Base-by-base conservation (phyloP, 35 echinoderm and acorn worm genomes). In the Lytechinus pictus region DNA sequence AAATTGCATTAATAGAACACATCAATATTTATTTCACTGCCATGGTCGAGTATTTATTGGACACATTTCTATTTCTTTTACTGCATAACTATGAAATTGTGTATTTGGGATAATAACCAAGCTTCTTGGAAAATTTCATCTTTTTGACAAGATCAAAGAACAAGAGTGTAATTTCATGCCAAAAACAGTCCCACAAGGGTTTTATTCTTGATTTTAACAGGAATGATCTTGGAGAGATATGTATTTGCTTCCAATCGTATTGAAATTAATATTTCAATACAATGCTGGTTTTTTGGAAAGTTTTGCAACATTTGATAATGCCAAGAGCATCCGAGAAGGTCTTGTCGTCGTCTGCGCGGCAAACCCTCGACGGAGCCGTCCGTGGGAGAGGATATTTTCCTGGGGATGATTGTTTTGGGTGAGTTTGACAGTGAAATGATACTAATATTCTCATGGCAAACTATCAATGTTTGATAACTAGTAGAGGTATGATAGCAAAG, bases 401-500 rank as follows among this genome's bases (percentile, higher is more conserved):
- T 90, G 88, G 88, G 88, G 88, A 90, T 90, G 88, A 44, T 54
- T 90, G 52, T 52, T 90, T 90, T 79, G 66, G 66, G 88, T 33
- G 52, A 52, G 52, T 90, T 90, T 90, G 88, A 90, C 88, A 90
- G 88, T 79, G 66, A 90, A 90, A 90, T 90, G 88, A 90, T 90
- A 90, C 88, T 44, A 90, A 90, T 90, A 90, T 90, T 90, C 88
- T 90, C 29, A 52, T 90, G 29, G 88, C 88, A 90, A 93, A 93
- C 92, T 57, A 93, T 93, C 92, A 93, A 93, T 93, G 92, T 93
- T 93, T 93, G 92, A 93, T 93, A 93, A 93, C 92, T 27, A 54
- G 92, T 27, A 9, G 92, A 93, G 92, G 54, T 55, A 93, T 93
- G 92, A 93, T 93, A 93, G 54, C 92, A 53, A 13, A 54, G n/a